Base-by-base conservation (phyloP, 1,140 invertebrate genomes). In the Agraylea sexmaculata region DNA sequence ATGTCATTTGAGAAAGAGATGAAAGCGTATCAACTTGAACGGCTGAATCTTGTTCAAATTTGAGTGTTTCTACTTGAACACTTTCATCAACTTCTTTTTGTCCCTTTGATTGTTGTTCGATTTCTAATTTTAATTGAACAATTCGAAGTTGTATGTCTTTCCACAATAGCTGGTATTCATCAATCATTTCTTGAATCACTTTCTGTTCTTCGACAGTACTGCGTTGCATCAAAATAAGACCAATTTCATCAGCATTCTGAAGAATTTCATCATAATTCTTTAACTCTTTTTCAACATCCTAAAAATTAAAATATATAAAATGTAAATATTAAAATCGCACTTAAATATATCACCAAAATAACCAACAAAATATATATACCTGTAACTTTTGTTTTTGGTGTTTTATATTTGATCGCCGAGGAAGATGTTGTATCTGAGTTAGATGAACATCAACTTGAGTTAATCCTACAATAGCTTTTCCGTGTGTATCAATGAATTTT, bases 21-120 rank as follows among this genome's bases (percentile, higher is more conserved):
- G 74, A 72, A 13, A 82, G 51, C 1, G 83, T 88, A 46, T 85
- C 75, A 0, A 87, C 84, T 66, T 88, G 84, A 6, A 84, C 74
- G 1, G 77, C 74, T 2, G 72, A 71, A 45, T 87, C 81, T 4
- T 73, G 73, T 51, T 84, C 80, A 53, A 83, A 83, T 51, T 68
- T 78, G 0, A 83, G 56, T 0, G 82, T 84, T 35, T 83, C 77
- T 0, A 83, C 81, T 58, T 84, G 74, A 3, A 76, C 65, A 16
- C 71, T 66, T 42, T 75, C 70, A 39, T 75, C 71, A 2, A 73
- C 59, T 40, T 74, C 69, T 10, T 44, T 47, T 13, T 50, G 50
- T 11, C 43, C 42, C 20, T 51, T 54, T 10, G 64, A 53, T 21
- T 59, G 51, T 3, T 51, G 46, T 32, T 65, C 47, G 12, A 76